phyloP scores from a whole-genome alignment of 2,888 invertebrate genomes.

The Scaptodrosophila latifasciaeformis region DNA sequence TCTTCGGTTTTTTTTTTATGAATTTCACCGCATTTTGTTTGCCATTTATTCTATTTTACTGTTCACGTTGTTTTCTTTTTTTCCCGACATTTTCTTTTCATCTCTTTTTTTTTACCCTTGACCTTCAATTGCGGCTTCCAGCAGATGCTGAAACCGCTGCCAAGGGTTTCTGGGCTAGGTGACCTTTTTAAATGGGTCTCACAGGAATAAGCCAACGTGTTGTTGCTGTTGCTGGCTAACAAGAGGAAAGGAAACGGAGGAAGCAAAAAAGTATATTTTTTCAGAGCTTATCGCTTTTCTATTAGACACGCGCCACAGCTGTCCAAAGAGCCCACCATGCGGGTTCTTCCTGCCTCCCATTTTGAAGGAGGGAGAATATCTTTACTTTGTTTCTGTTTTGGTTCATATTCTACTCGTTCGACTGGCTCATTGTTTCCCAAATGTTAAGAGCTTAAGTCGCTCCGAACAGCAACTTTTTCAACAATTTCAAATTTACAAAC shows the following conservation, averaged over 20 bases:
- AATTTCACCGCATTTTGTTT: neutral
- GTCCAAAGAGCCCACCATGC: neutral
- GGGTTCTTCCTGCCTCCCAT: too few species aligned
- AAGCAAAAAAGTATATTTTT: conserved; percentile 4
- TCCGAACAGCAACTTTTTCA: too few species aligned
- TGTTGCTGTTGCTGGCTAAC: conserved; percentile 23
- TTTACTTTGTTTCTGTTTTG: too few species aligned
- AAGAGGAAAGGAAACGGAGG: conserved; percentile 2
- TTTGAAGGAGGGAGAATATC: too few species aligned
- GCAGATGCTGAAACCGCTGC: neutral
- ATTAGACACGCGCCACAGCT: conserved; percentile 41
- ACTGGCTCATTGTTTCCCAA: conserved; percentile 19
- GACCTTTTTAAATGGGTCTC: conserved; percentile 64
- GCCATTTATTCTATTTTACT: conserved; percentile 22
- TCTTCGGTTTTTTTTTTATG: neutral
- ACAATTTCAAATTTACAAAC: too few species aligned
- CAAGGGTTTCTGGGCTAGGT: conserved; percentile 29
- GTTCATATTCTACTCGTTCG: too few species aligned
- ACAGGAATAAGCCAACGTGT: conserved; percentile 41
- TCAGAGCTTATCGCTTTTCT: conserved; percentile 58
- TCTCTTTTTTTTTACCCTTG: conserved; percentile 40
- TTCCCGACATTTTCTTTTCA: conserved; percentile 13
- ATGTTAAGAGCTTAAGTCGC: conserved; percentile 7
- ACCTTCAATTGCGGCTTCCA: conserved; percentile 42
- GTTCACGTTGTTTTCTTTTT: conserved; percentile 41